Conservation (phyloP, 2,797 vertebrate species). For the Macrochelys suwanniensis region DNA sequence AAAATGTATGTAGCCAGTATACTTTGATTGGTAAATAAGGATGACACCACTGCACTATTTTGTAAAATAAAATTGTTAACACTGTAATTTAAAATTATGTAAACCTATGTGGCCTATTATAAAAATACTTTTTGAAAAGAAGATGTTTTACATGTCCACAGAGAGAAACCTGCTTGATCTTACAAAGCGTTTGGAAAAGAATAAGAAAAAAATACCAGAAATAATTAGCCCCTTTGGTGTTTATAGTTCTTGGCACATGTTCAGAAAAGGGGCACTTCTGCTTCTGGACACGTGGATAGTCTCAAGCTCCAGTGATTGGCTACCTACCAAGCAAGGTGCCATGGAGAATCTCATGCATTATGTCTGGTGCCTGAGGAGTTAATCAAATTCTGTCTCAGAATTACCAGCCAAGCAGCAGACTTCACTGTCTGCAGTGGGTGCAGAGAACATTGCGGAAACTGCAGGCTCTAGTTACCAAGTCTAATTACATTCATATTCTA, state of each 20-base stretch:
- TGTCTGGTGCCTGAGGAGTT: neutral
- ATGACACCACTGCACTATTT: neutral
- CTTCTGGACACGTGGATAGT: neutral
- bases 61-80: slow-evolving; percentile 24
- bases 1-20: neutral
- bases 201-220: neutral
- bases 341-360: neutral
- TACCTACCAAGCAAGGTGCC: neutral
- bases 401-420: slow-evolving; percentile 27
- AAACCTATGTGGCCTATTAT: slow-evolving; percentile 31
- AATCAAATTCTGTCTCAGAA: neutral
- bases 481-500: slow-evolving; percentile 40
- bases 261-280: neutral
- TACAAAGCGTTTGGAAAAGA: neutral
- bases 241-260: rapidly evolving
- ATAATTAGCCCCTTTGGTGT: neutral
- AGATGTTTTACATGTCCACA: neutral
- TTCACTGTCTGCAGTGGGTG: neutral
- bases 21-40: neutral
- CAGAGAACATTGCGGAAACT: slow-evolving; percentile 18
- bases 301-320: neutral
- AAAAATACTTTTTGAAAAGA: slow-evolving; percentile 23
- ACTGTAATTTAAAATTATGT: slow-evolving; percentile 9
- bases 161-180: neutral
- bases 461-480: slow-evolving; percentile 39